These are phyloP conservation scores for Melinopterus prodromus DNA, from an alignment of 2,888 invertebrate genomes.

Conservation along the genomic window DNA sequence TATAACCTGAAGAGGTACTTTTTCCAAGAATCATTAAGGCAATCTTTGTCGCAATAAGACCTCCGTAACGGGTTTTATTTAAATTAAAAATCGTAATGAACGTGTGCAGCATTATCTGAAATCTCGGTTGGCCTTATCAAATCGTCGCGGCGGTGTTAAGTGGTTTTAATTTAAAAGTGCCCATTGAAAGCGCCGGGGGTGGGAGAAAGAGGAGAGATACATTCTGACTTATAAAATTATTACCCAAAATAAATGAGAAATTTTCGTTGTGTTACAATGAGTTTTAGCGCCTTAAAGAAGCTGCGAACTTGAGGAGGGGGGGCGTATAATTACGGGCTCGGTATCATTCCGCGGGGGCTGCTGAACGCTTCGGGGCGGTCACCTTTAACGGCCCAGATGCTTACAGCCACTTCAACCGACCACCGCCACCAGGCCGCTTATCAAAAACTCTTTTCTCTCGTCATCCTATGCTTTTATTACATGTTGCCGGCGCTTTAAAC, in stretches of 20 bases:
- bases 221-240: slow-evolving; percentile 25
- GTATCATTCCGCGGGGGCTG: not conserved
- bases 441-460: slow-evolving; percentile 25
- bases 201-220: not conserved
- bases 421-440: slow-evolving; percentile 4
- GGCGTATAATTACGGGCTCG: slow-evolving; percentile 16
- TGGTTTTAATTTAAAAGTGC: slow-evolving; percentile 4
- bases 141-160: not conserved
- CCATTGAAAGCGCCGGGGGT: not conserved
- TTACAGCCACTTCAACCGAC: not conserved
- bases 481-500: not conserved
- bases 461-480: slow-evolving; percentile 22
- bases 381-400: not conserved
- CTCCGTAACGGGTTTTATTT: not conserved
- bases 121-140: not conserved
- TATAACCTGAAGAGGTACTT: no score
- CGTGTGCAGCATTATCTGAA: not conserved
- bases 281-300: slow-evolving; percentile 25
- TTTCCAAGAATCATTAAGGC: not conserved
- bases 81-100: not conserved
- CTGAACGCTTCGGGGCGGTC: not conserved
- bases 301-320: slow-evolving; percentile 19
- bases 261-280: slow-evolving; percentile 23
- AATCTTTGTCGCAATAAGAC: not conserved
- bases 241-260: slow-evolving; percentile 25